phyloP scores from a whole-genome alignment of 2,113 vertebrate genomes.

The Dendropsophus ebraccatus region DNA sequence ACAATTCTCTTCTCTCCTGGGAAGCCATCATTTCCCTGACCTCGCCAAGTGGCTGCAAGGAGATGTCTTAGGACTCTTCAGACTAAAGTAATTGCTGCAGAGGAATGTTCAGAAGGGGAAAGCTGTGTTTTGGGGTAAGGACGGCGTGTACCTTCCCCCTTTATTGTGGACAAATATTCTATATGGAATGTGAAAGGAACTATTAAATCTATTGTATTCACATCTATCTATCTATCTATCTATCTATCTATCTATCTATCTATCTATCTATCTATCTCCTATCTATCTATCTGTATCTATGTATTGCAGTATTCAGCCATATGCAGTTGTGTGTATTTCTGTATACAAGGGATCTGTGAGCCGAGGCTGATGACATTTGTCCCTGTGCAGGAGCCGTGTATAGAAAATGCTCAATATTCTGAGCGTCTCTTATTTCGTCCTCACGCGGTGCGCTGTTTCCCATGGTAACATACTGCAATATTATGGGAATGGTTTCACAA shows the following conservation, averaged over 20 bases:
- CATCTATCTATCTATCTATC: constrained; percentile 1
- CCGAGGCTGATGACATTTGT: background rate
- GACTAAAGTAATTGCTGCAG: background rate
- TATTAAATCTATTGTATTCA: background rate
- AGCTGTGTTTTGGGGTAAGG: constrained; percentile 77
- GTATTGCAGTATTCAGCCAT: background rate
- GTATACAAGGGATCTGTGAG: background rate
- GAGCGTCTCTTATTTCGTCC: background rate
- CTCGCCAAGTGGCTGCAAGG: background rate
- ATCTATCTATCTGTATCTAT: background rate
- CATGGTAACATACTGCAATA: constrained; percentile 44
- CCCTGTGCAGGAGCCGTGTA: background rate
- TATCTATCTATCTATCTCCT: background rate
- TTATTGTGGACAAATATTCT: background rate
- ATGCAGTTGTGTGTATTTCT: background rate
- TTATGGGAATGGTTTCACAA: constrained; percentile 34
- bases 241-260: background rate
- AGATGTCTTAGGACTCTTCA: background rate
- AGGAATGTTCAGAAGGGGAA: constrained; percentile 66
- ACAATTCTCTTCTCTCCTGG: constrained; percentile 18
- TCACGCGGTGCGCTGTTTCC: constrained; percentile 23
- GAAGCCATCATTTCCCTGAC: background rate
- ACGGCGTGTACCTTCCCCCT: background rate
- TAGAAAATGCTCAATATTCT: background rate
- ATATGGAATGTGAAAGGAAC: background rate